Conservation (phyloP, 2,113 vertebrate genomes). For the Leucopsar rothschildi region DNA sequence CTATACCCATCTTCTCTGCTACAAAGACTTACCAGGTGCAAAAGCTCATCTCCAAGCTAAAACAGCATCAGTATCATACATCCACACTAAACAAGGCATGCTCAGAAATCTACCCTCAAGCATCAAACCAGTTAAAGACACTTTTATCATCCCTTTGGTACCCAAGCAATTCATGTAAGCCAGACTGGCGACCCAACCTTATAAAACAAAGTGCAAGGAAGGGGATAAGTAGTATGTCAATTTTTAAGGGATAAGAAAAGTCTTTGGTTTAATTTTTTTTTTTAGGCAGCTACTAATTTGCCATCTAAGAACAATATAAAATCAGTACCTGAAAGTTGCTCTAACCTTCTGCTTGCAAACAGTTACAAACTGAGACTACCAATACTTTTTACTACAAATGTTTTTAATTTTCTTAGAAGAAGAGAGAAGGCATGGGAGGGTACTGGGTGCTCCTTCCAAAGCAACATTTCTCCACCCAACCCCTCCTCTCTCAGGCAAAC, state of each 20-base stretch:
- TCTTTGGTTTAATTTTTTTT: too few relatives aligned
- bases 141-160: not conserved
- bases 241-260: not conserved
- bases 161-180: not conserved
- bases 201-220: not conserved
- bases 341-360: not conserved
- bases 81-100: accelerated
- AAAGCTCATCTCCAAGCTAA: not conserved
- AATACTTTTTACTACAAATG: not conserved
- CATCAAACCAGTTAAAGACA: not conserved
- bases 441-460: not conserved
- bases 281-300: not conserved
- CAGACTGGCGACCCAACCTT: not conserved
- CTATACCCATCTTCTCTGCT: not conserved
- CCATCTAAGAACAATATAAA: not conserved
- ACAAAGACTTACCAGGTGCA: not conserved
- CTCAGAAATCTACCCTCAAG: not conserved
- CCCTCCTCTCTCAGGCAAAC: not conserved
- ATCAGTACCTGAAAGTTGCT: not conserved
- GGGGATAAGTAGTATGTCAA: not conserved
- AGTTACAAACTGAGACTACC: not conserved
- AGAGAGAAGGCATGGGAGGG: not conserved
- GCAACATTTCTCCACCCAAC: not conserved
- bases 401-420: not conserved
- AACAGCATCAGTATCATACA: not conserved